Base-by-base conservation (phyloP, 2,888 invertebrate species). In the Dasysyrphus tricinctus region DNA sequence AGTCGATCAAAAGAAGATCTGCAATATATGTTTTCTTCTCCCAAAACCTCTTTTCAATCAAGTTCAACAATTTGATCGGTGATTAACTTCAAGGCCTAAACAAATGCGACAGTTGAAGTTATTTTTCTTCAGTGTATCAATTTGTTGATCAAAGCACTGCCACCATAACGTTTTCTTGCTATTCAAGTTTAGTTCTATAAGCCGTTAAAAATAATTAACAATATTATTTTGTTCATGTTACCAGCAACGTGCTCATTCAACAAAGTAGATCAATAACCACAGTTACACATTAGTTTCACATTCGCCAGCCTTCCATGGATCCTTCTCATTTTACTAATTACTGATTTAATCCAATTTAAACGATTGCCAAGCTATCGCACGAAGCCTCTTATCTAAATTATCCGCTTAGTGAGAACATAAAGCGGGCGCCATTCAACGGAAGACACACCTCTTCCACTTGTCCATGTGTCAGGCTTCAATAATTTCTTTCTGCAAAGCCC, bases 291-390 rank as follows among this genome's bases (percentile, higher is more conserved):
- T 78, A 78, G 12, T 56, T 56, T 65, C 67, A 34, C 63, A 56
- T 70, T 70, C 54, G 16, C 63, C 70, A 75, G 51, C 63, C 72
- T 59, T 47, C 57, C 77, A 54, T 42, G 42, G 80, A 77, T 59
- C 47, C 67, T 70, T 73, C 69, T 59, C 70, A 12, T 59, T 61
- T 39, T 79, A 79, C 82, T 82, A 82, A 86, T 79, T 75, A 75
- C 75, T 75, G 47, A 86, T 69, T 79, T 82, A 79, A 86, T 79
- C 78, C 79, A 82, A 82, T 79, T 86, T 79, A 82, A 82, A 75
- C 37, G 78, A 74, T 74, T 54, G 51, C 72, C 80, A 80, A 42
- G 44, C 47, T 72, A 76, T 77, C 61, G 73, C 39, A 51, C 59
- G 39, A 72, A 65, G 70, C 67, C 69, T 59, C 81, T 82, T 82